Evolutionary conservation across 2,797 vertebrate species (phyloP).

Genomic region (Muraenolepis orangiensis): DNA sequence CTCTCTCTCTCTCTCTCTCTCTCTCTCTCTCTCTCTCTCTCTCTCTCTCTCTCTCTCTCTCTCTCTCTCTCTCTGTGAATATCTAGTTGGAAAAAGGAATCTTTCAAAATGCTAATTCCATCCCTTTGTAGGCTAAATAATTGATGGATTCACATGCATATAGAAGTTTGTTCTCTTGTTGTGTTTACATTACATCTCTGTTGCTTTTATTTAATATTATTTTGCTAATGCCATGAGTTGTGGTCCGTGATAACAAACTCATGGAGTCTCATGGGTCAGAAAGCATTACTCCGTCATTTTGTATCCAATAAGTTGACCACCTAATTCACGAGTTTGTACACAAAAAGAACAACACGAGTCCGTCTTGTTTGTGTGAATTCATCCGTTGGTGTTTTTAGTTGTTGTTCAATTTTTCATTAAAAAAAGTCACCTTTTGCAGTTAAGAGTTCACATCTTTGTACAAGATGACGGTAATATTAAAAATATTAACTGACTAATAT

Average conservation of each 20-base stretch:
- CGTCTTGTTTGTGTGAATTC: slow-evolving; percentile 11
- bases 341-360: not conserved
- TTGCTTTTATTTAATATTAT: slow-evolving; percentile 56
- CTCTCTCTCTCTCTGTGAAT: too few species aligned
- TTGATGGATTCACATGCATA: slow-evolving; percentile 47
- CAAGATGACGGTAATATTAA: not conserved
- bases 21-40: not conserved
- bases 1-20: not conserved
- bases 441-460: slow-evolving; percentile 17
- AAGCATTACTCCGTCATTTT: not conserved
- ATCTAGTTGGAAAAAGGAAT: slow-evolving; percentile 39
- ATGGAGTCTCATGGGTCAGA: slow-evolving; percentile 30
- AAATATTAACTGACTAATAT: not conserved
- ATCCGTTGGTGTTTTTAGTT: slow-evolving; percentile 15
- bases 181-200: slow-evolving; percentile 53
- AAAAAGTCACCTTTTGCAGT: not conserved
- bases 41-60: too few species aligned
- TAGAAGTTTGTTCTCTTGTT: slow-evolving; percentile 42
- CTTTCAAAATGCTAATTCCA: slow-evolving; percentile 47
- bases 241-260: slow-evolving; percentile 44
- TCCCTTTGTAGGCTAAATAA: slow-evolving; percentile 47
- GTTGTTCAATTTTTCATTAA: not conserved
- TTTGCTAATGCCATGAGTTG: slow-evolving; percentile 57
- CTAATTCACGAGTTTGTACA: not conserved
- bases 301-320: not conserved